These are phyloP conservation scores for Grus americana DNA, from an alignment of 2,113 vertebrate species.

Conservation along the genomic window DNA sequence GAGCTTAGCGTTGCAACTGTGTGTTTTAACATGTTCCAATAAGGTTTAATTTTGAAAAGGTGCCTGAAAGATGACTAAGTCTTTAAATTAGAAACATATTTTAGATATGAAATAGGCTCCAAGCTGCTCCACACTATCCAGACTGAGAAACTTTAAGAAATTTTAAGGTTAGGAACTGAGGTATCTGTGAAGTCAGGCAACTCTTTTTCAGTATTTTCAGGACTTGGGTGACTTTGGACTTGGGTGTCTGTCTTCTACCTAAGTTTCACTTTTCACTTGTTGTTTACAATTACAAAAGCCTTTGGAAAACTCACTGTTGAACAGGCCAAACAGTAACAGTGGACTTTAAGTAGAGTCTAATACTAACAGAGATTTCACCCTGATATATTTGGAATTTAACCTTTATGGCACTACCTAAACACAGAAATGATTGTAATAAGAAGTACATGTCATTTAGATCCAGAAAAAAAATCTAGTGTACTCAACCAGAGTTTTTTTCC, in stretches of 20 bases:
- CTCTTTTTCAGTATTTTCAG: not conserved
- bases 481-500: not conserved
- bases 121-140: not conserved
- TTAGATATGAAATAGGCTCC: not conserved
- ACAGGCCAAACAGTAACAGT: not conserved
- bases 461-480: not conserved
- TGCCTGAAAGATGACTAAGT: not conserved
- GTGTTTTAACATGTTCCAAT: not conserved
- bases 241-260: not conserved
- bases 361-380: not conserved
- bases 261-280: not conserved
- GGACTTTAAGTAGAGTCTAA: not conserved
- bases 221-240: not conserved
- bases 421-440: not conserved
- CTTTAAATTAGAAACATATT: not conserved
- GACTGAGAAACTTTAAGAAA: not conserved
- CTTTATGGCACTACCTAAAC: not conserved
- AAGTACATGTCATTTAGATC: not conserved
- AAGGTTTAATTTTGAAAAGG: not conserved
- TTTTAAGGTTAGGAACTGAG: not conserved
- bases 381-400: not conserved
- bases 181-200: not conserved
- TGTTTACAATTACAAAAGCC: not conserved
- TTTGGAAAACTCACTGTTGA: not conserved
- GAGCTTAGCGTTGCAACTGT: not conserved